A percentile compares a stretch with the other conserved stretches of the same genome.
phyloP scores from a whole-genome alignment of 2,888 invertebrate species.

The Uropetala carovei region DNA sequence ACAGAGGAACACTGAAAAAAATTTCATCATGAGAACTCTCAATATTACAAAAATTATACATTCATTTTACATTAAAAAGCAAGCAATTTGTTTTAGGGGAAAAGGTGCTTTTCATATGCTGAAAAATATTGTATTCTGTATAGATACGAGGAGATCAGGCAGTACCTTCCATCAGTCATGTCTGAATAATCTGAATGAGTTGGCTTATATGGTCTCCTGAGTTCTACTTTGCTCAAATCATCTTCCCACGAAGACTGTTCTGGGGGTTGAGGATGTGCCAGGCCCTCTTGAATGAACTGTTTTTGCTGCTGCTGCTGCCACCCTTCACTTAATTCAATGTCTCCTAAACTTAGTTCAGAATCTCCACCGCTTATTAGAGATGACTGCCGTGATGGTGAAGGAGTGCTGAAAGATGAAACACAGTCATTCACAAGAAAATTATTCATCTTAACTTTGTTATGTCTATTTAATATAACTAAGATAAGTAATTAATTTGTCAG shows the following conservation, averaged over 20 bases:
- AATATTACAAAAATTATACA: not conserved
- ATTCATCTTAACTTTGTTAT: not conserved
- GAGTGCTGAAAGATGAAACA: constrained; percentile 33
- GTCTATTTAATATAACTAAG: no score
- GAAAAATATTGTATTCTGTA: no score
- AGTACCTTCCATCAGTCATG: constrained; percentile 44
- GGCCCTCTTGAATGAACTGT: constrained; percentile 39
- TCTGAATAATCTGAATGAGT: constrained; percentile 38
- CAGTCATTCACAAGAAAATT: not conserved
- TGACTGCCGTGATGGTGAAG: constrained; percentile 54
- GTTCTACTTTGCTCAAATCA: constrained; percentile 11
- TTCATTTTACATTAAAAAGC: not conserved
- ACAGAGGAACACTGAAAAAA: constrained; percentile 44
- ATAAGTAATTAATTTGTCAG: not conserved
- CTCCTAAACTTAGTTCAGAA: constrained; percentile 43
- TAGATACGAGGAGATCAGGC: not conserved
- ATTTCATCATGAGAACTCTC: not conserved
- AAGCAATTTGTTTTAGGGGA: not conserved
- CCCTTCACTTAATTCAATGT: constrained; percentile 1
- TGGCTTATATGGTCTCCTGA: constrained; percentile 27
- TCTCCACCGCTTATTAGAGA: constrained; percentile 52
- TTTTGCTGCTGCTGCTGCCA: constrained; percentile 52
- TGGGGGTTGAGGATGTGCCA: not conserved
- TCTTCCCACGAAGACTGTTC: constrained; percentile 48
- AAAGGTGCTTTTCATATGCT: no score